Evolutionary conservation across 2,113 vertebrate species (phyloP), one percentile per base, ranked within the genome.

Genomic region (Takifugu flavidus): DNA sequence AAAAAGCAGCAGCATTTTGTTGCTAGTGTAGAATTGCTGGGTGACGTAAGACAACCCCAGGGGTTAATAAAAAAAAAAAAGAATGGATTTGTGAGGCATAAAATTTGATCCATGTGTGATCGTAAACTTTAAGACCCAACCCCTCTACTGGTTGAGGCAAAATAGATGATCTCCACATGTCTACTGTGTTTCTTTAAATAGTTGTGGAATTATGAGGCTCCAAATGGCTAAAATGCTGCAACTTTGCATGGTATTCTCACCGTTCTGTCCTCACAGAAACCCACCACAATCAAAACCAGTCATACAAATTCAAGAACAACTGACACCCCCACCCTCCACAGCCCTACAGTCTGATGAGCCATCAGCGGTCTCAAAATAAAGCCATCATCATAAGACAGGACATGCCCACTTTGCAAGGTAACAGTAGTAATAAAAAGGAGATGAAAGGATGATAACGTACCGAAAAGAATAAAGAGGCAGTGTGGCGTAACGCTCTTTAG

Each of bases 401-500:
- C 82, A 87, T 84, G 86, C 86, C 86, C 87, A 88, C 86, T 86
- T 88, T 68, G 81, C 83, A 74, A 78, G 82, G 85, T 87, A 92
- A 93, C 89, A 90, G 92, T 13, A 88, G 85, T 88, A 87, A 90
- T 89, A 88, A 89, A 89, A 96, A 89, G 93, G 93, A 96, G 94
- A 95, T 93, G 94, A 92, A 95, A 96, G 88, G 82, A 94, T 92
- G 90, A 95, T 95, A 98, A 99, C 96, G 94, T 99, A 99, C 96
- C 96, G 95, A 98, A 99, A 93, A 99, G 96, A 98, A 98, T 98
- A 98, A 99, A 99, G 95, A 99, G 96, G 95, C 96, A 98, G 95
- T 98, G 95, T 95, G 96, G 96, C 94, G 96, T 98, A 96, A 95
- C 96, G 94, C 94, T 98, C 96, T 98, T 98, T 98, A 94, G 95